Evolutionary conservation across 2,797 vertebrate genomes (phyloP), one percentile per base, ranked within the genome.

Genomic region (Lophotriccus pileatus): DNA sequence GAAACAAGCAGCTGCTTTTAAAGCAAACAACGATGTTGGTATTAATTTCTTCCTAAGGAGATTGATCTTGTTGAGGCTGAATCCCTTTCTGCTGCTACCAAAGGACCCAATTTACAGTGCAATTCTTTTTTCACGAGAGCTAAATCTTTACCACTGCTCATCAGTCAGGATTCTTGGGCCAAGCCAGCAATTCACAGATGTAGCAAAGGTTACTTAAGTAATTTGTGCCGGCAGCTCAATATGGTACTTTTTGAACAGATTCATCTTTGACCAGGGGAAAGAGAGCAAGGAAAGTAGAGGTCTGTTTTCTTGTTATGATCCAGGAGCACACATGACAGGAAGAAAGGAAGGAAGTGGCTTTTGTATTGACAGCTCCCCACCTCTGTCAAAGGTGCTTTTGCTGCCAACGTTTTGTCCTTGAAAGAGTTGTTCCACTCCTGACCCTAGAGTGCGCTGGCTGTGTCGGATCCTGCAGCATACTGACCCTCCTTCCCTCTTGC

Each of bases 271-370:
- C n/a, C 39, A 27, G 28, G 28, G 50, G 28, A 52, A 52, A 52
- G 4, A 16, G 64, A 46, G 32, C 6, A 1, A 2, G 58, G 52
- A 46, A 89, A 34, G 22, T 34, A 37, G 27, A 62, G 6, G 27
- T 74, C 41, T 32, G 41, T 30, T 78, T 56, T 53, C 68, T 89
- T 34, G 25, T 58, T 83, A 28, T 22, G 41, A 56, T 46, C 67
- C 77, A 47, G 63, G 44, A 86, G 47, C 30, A 34, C 84, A 74
- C 1, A 8, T 84, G 86, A 87, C 50, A 2, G 94, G 86, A 95
- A 95, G 63, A 87, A 90, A 92, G 92, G 90, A 95, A 95, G 95
- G 94, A 96, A 94, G 63, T 22, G 72, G 82, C 69, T 70, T 93
- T 87, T 68, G 44, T 84, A 53, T 23, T 77, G 67, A 36, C n/a